phyloP scores from a whole-genome alignment of 2,113 vertebrate genomes.

The Oceanites oceanicus region DNA sequence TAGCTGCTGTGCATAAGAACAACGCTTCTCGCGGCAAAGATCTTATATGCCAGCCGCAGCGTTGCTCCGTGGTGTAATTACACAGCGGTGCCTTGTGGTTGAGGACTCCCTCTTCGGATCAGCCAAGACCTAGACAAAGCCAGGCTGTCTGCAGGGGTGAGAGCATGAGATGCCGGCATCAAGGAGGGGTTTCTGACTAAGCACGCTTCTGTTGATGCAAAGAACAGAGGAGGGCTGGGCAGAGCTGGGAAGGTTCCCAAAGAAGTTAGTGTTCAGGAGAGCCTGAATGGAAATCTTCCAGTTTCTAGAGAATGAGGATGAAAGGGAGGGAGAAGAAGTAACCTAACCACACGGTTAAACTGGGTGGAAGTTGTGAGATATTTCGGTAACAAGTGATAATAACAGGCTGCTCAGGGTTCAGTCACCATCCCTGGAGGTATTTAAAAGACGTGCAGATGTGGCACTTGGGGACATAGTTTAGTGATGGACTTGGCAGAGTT shows the following conservation, averaged over 20 bases:
- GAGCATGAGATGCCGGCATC: background rate
- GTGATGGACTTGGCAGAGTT: background rate
- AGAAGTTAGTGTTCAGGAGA: background rate
- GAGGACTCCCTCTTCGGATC: background rate
- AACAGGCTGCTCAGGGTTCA: background rate
- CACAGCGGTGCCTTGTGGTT: background rate
- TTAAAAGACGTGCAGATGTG: rapidly evolving
- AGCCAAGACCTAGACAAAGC: background rate
- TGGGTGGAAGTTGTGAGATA: background rate
- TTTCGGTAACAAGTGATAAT: background rate
- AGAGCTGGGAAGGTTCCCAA: background rate
- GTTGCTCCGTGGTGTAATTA: background rate
- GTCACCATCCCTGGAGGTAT: background rate
- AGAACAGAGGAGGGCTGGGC: background rate
- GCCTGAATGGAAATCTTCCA: background rate
- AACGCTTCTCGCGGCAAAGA: background rate
- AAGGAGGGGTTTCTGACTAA: background rate
- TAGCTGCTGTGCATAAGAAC: background rate
- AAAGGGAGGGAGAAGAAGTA: background rate
- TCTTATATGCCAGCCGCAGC: rapidly evolving
- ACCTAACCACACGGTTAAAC: background rate
- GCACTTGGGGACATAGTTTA: background rate
- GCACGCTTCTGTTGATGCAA: background rate
- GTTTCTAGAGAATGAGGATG: background rate
- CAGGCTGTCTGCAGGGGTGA: background rate